phyloP scores from a whole-genome alignment of 53 echinoderm and acorn worm species.

The Temnopleurus reevesii region DNA sequence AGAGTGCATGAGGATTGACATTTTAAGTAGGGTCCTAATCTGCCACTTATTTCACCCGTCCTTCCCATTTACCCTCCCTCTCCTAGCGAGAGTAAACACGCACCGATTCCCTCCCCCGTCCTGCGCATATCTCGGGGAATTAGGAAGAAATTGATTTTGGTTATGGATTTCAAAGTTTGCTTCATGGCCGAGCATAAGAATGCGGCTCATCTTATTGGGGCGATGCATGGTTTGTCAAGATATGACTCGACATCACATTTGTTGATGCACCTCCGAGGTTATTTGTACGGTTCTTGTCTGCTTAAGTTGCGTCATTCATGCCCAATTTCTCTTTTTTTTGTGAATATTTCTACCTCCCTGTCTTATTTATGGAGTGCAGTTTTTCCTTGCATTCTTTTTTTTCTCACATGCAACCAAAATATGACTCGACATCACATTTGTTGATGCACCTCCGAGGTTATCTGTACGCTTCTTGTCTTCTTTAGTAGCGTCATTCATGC shows the following conservation, averaged over 20 bases:
- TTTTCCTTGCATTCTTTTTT: too few species aligned
- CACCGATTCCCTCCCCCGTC: neutral
- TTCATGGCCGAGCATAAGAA: constrained; percentile 8
- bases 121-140: neutral
- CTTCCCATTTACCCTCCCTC: neutral
- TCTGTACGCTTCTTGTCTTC: neutral
- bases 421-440: too few species aligned
- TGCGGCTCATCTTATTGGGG: neutral
- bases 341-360: neutral
- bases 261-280: neutral
- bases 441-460: too few species aligned
- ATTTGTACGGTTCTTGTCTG: neutral
- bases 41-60: neutral
- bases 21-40: constrained; percentile 19
- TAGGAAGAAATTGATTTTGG: constrained; percentile 12
- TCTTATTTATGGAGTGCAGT: too few species aligned
- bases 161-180: constrained; percentile 16
- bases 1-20: neutral
- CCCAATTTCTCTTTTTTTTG: too few species aligned
- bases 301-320: too few species aligned
- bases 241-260: neutral
- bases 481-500: neutral
- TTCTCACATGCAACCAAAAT: too few species aligned
- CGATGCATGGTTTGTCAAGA: neutral
- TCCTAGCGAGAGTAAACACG: constrained; percentile 19